These are phyloP conservation scores for Mylabris phalerata DNA, from an alignment of 1,140 invertebrate species.

Conservation along the genomic window DNA sequence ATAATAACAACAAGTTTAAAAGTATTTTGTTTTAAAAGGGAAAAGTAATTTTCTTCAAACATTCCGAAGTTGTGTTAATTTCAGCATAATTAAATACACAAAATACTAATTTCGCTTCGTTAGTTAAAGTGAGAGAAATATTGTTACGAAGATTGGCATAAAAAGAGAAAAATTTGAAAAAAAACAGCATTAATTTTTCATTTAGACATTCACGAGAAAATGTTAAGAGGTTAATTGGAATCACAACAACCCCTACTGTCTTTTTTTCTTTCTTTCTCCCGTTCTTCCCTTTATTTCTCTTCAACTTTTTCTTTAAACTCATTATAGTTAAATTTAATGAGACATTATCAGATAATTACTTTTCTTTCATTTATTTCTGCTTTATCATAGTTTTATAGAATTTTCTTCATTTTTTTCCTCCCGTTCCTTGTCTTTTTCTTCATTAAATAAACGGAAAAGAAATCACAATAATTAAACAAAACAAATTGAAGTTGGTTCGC, in stretches of 20 bases:
- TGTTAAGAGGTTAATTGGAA: conserved; percentile 11
- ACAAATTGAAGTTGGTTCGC: too few species aligned
- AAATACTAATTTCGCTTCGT: conserved; percentile 20
- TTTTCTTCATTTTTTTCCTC: too few species aligned
- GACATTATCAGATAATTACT: background rate
- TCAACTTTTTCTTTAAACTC: conserved; percentile 1
- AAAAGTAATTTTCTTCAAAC: conserved; percentile 25
- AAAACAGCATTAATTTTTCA: conserved; percentile 19
- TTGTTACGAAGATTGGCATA: conserved; percentile 10
- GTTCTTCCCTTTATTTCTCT: conserved; percentile 1
- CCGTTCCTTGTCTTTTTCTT: too few species aligned
- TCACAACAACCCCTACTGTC: background rate
- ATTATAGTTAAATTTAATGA: background rate
- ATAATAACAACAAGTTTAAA: too few species aligned
- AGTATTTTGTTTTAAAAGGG: conserved; percentile 10
- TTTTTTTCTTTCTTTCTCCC: conserved; percentile 1
- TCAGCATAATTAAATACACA: conserved; percentile 22
- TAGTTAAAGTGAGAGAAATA: conserved; percentile 18
- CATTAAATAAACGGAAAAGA: too few species aligned
- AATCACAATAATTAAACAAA: too few species aligned
- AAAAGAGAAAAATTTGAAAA: conserved; percentile 2
- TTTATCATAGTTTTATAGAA: too few species aligned
- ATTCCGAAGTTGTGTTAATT: conserved; percentile 25
- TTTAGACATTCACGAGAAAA: conserved; percentile 4
- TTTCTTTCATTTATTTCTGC: background rate